Evolutionary conservation across 1,140 invertebrate species (phyloP), one percentile per base, ranked within the genome.

Genomic region (Scaptomyza hsui): DNA sequence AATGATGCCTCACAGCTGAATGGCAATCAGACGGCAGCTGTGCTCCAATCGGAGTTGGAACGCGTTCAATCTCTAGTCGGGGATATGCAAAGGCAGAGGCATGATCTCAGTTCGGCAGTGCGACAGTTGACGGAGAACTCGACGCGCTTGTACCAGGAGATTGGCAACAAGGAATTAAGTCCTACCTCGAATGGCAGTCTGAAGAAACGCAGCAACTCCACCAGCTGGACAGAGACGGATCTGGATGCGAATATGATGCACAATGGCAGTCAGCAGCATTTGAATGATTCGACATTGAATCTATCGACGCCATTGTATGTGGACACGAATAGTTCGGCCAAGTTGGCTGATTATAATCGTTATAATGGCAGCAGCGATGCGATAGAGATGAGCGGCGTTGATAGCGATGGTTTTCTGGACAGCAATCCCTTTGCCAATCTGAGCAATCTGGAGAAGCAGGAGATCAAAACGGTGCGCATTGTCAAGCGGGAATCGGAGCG

Each of bases 401-500:
- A 91, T 13, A 93, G 92, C 67, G 93, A 94, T 44, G 93, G 93
- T 9, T 91, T 92, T 57, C 88, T 92, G 29, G 92, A 93, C n/a
- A 86, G 77, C 49, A 91, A 91, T 72, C 92, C 91, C 13, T 93
- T 94, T 61, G 95, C 94, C 61, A 94, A 96, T 67, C 92, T 96
- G 29, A 94, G 95, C 1, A 95, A 94, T 91, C 95, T 97, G 37
- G 97, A 98, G 79, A 96, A 96, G 70, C 95, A 95, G 90, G 96
- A 97, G 92, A 97, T 97, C 19, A 97, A 97, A 93, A 98, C 97
- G 1, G 97, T 98, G 18, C 93, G 97, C 56, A 98, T 98, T 81
- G 97, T 98, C 0, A 98, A 98, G 92, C 92, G 97, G 19, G 97
- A 98, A 89, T 96, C 96, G 18, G 97, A 98, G 90, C 93, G 96